A percentile compares a stretch with the other conserved stretches of the same genome.
These are phyloP conservation scores for Drosophila bocki DNA, from an alignment of 1,140 invertebrate species.

Conservation along the genomic window DNA sequence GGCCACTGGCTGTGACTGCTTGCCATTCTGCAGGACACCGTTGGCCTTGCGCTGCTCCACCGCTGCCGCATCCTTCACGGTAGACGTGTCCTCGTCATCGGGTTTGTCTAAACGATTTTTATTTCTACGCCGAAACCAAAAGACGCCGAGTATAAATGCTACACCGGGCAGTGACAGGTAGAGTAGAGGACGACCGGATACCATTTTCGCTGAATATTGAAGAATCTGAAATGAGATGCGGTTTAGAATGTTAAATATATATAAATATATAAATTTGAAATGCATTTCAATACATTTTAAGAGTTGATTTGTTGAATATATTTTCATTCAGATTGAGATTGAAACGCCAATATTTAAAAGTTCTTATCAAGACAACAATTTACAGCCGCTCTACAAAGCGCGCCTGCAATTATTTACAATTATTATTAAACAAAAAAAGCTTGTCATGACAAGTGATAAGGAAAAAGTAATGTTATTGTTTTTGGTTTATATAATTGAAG, in stretches of 20 bases:
- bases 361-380: conserved; percentile 30
- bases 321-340: background rate
- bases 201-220: conserved; percentile 85
- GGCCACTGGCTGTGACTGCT: conserved; percentile 33
- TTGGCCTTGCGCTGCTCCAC: conserved; percentile 48
- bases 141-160: conserved; percentile 84
- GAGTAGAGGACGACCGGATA: conserved; percentile 84
- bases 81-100: conserved; percentile 61
- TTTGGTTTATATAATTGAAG: conserved; percentile 3
- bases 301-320: background rate
- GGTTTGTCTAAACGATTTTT: conserved; percentile 80
- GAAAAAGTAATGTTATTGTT: conserved; percentile 1
- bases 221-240: conserved; percentile 38
- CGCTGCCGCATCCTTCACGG: conserved; percentile 20
- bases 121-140: conserved; percentile 85
- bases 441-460: conserved; percentile 27
- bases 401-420: conserved; percentile 21
- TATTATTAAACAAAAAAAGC: conserved; percentile 15
- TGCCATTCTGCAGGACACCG: conserved; percentile 60
- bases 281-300: background rate
- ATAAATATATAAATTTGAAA: too few species aligned
- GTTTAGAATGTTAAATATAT: background rate
- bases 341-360: background rate
- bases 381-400: conserved; percentile 4
- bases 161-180: conserved; percentile 84